phyloP scores from a whole-genome alignment of 35 echinoderm and acorn worm species.

The Ptychodera flava region DNA sequence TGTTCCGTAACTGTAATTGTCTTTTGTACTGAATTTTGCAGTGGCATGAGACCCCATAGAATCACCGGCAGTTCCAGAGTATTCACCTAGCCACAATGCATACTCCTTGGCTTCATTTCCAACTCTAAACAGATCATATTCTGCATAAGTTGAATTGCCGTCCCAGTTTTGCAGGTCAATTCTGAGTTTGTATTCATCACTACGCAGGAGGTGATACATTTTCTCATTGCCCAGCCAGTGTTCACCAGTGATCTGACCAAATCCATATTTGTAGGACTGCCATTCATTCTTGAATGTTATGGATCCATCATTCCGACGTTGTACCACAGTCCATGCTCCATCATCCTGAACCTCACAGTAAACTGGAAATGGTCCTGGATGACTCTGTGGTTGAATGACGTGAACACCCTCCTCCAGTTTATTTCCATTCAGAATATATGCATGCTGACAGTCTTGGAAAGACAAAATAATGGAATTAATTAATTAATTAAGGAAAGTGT shows the following conservation, averaged over 20 bases:
- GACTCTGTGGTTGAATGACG: neutral
- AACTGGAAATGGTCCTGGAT: neutral
- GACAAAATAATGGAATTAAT: no score
- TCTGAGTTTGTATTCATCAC: slow-evolving; percentile 19
- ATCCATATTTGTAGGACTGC: slow-evolving; percentile 15
- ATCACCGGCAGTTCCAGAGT: slow-evolving; percentile 19
- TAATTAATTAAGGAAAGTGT: no score
- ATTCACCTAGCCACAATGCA: slow-evolving; percentile 4
- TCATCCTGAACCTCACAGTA: no score
- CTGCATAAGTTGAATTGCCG: slow-evolving; percentile 7
- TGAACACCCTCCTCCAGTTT: neutral
- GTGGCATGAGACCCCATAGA: no score
- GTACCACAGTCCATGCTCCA: no score
- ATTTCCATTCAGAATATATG: no score
- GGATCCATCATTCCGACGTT: slow-evolving; percentile 5
- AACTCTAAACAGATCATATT: slow-evolving; percentile 27
- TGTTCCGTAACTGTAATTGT: slow-evolving; percentile 45
- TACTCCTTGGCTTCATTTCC: slow-evolving; percentile 4
- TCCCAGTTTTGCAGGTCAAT: slow-evolving; percentile 21
- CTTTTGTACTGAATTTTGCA: slow-evolving; percentile 46
- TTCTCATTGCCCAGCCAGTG: slow-evolving; percentile 42
- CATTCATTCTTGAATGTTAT: slow-evolving; percentile 18
- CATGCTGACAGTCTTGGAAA: no score
- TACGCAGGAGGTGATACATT: slow-evolving; percentile 7
- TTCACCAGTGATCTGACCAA: slow-evolving; percentile 27